Percentiles rank a stretch among this genome's conserved stretches.
Evolutionary conservation across 2,113 vertebrate genomes (phyloP).

Genomic region (Gadus macrocephalus): DNA sequence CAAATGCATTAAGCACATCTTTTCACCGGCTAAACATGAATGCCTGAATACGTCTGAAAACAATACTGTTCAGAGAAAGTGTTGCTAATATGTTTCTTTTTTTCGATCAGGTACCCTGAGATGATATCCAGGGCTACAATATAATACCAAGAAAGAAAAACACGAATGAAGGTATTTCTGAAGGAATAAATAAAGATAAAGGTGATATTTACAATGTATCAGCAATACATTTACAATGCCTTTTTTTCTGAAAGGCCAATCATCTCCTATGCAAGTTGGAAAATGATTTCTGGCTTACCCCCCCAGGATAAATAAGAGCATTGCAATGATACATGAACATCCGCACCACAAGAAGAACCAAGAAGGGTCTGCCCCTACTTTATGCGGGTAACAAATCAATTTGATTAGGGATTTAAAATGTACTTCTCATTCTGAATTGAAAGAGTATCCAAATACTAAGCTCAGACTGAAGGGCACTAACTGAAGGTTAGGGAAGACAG

Average conservation of each 20-base stretch:
- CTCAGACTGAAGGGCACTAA: no score
- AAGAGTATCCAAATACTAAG: no score
- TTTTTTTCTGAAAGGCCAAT: constrained; percentile 48
- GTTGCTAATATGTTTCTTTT: constrained; percentile 32
- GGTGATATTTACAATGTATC: constrained; percentile 60
- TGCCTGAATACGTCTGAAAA: constrained; percentile 10
- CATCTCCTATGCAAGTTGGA: constrained; percentile 22
- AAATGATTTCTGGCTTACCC: constrained; percentile 21
- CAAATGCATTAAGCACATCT: no score
- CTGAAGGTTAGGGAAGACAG: no score
- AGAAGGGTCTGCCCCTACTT: no score
- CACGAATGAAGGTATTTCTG: constrained; percentile 38
- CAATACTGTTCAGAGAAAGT: constrained; percentile 16
- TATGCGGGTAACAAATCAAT: no score
- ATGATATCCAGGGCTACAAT: neutral
- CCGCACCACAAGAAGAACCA: no score
- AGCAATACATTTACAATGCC: constrained; percentile 66
- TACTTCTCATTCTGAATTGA: no score
- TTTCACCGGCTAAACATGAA: no score
- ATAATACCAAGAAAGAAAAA: constrained; percentile 22
- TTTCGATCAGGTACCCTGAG: constrained; percentile 27
- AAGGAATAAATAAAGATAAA: constrained; percentile 70
- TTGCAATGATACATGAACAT: neutral
- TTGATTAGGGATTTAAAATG: no score
- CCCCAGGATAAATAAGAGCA: constrained; percentile 9